Percentiles rank a stretch among this genome's conserved stretches.
Conservation (phyloP, 92 coral and sea anemone genomes). For the Desmophyllum pertusum region DNA sequence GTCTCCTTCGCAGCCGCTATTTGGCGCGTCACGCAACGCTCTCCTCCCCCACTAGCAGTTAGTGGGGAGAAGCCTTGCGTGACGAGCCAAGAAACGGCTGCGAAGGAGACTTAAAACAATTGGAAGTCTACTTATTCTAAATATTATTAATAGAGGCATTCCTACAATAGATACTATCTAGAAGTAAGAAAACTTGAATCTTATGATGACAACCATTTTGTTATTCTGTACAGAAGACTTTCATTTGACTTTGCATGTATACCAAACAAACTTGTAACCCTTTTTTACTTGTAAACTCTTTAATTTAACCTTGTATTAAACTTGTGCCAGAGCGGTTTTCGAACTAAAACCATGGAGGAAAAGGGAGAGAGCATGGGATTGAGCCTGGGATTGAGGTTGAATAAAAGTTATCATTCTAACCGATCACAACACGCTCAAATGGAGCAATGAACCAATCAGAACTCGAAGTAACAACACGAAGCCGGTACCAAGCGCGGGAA, state of each 20-base stretch:
- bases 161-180: constrained; percentile 7
- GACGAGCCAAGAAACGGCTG: too few relatives aligned
- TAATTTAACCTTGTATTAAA: neutral
- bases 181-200: constrained; percentile 5
- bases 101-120: constrained; percentile 19
- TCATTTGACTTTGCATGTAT: neutral
- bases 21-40: too few relatives aligned
- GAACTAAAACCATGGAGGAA: neutral
- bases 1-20: too few relatives aligned
- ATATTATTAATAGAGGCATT: constrained; percentile 8
- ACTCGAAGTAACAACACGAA: neutral
- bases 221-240: constrained; percentile 24
- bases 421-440: neutral
- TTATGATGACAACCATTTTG: neutral
- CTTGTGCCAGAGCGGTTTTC: neutral
- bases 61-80: too few relatives aligned
- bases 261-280: neutral
- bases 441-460: neutral
- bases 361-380: too few relatives aligned
- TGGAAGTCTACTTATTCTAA: constrained; percentile 25
- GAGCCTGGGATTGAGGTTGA: too few relatives aligned
- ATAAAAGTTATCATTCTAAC: neutral
- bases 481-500: neutral
- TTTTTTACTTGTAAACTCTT: neutral
- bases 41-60: too few relatives aligned